Conservation (phyloP, 2,888 invertebrate species). For the Altica lythri region DNA sequence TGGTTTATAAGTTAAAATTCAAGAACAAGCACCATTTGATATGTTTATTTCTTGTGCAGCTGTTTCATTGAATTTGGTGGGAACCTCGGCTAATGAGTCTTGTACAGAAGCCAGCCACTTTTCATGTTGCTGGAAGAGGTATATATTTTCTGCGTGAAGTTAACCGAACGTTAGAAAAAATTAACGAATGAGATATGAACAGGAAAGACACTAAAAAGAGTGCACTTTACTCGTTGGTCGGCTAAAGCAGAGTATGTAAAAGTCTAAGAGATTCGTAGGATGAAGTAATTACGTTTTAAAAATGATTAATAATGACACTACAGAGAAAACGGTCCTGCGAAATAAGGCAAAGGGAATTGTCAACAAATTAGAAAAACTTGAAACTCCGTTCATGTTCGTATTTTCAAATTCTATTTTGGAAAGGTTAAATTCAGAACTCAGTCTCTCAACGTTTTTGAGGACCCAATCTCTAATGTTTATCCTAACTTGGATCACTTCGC, state of each 20-base stretch:
- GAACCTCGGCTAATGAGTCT: constrained; percentile 36
- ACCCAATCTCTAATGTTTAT: too few relatives aligned
- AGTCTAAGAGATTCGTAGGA: constrained; percentile 21
- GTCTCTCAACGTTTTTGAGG: too few relatives aligned
- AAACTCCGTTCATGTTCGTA: constrained; percentile 18
- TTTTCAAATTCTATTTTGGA: too few relatives aligned
- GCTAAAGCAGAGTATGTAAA: too few relatives aligned
- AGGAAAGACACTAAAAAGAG: constrained; percentile 8
- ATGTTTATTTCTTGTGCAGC: constrained; percentile 32
- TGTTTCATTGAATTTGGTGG: constrained; percentile 42
- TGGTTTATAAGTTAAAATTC: constrained; percentile 43
- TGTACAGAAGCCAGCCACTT: constrained; percentile 34
- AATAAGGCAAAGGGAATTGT: constrained; percentile 23
- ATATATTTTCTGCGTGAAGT: constrained; percentile 10
- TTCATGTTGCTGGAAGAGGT: constrained; percentile 16
- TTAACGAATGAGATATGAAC: constrained; percentile 16
- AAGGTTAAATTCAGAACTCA: constrained; percentile 14
- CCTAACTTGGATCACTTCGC: too few relatives aligned
- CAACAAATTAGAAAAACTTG: constrained; percentile 24
- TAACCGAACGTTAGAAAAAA: constrained; percentile 17
- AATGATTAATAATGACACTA: constrained; percentile 24
- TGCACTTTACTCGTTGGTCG: background rate
- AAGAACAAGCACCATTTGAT: constrained; percentile 40
- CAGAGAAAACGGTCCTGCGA: constrained; percentile 14
- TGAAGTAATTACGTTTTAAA: constrained; percentile 19